phyloP scores from a whole-genome alignment of 2,113 vertebrate genomes.

The Ptilorrhoa leucosticta region DNA sequence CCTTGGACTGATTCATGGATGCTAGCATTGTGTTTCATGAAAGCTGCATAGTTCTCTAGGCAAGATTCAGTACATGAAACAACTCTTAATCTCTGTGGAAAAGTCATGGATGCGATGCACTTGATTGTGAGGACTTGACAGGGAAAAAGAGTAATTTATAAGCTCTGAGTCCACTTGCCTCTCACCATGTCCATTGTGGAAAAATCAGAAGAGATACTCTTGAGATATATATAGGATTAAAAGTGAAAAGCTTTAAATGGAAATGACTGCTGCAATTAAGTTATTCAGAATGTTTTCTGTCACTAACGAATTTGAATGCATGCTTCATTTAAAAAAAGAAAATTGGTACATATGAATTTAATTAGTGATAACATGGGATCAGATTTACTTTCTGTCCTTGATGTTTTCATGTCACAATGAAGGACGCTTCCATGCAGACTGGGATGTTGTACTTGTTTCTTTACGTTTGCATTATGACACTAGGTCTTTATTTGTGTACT shows the following conservation, averaged over 20 bases:
- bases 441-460: background rate
- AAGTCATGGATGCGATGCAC: background rate
- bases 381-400: background rate
- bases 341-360: background rate
- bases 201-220: background rate
- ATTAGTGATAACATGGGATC: background rate
- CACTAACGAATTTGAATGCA: background rate
- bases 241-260: slow-evolving; percentile 1
- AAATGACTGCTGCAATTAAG: background rate
- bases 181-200: background rate
- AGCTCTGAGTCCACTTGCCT: background rate
- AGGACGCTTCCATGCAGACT: background rate
- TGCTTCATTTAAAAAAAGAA: background rate
- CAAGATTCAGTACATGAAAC: background rate
- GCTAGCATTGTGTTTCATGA: background rate
- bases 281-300: slow-evolving; percentile 3
- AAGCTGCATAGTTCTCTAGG: background rate
- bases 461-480: background rate
- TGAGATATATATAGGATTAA: background rate
- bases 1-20: background rate
- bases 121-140: background rate
- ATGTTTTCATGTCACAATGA: background rate
- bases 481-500: background rate
- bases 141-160: background rate
- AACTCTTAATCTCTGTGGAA: background rate